Evolutionary conservation across 2,113 vertebrate species (phyloP).

Genomic region (Nematolebias whitei): DNA sequence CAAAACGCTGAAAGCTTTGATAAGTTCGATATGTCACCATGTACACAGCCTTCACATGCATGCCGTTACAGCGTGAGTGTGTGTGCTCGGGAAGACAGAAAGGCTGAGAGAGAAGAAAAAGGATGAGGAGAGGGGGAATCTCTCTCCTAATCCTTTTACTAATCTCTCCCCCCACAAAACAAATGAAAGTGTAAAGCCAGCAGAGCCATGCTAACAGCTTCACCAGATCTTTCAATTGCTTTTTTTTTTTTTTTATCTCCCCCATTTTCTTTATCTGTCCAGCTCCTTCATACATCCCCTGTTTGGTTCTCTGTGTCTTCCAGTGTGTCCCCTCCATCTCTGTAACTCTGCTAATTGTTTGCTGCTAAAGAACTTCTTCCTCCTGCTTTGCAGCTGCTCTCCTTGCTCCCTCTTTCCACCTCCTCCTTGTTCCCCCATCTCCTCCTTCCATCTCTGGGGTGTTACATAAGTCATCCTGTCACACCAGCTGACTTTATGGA

Average conservation of each 20-base stretch:
- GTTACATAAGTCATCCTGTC: conserved; percentile 77
- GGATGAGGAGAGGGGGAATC: conserved; percentile 67
- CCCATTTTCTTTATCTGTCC: conserved; percentile 37
- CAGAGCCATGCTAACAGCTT: conserved; percentile 69
- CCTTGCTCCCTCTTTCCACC: conserved; percentile 57
- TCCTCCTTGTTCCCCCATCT: conserved; percentile 68
- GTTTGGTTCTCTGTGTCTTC: conserved; percentile 42
- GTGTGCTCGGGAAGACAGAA: conserved; percentile 33
- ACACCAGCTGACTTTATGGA: conserved; percentile 76
- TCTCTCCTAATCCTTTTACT: conserved; percentile 74
- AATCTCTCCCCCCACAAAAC: conserved; percentile 76
- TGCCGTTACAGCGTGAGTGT: background rate
- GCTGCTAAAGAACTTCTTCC: conserved; percentile 29
- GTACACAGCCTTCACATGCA: background rate
- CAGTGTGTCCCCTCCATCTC: conserved; percentile 31
- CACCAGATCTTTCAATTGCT: conserved; percentile 61
- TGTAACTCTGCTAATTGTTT: conserved; percentile 42
- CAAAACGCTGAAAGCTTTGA: background rate
- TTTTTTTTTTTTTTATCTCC: conserved; percentile 36
- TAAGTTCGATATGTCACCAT: background rate
- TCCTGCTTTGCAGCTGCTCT: conserved; percentile 53
- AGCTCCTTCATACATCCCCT: conserved; percentile 35
- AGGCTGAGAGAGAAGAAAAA: conserved; percentile 35
- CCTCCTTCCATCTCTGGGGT: conserved; percentile 74
- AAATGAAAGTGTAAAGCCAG: conserved; percentile 80